phyloP scores from a whole-genome alignment of 2,113 vertebrate species.

The Orientallactaga bullata region DNA sequence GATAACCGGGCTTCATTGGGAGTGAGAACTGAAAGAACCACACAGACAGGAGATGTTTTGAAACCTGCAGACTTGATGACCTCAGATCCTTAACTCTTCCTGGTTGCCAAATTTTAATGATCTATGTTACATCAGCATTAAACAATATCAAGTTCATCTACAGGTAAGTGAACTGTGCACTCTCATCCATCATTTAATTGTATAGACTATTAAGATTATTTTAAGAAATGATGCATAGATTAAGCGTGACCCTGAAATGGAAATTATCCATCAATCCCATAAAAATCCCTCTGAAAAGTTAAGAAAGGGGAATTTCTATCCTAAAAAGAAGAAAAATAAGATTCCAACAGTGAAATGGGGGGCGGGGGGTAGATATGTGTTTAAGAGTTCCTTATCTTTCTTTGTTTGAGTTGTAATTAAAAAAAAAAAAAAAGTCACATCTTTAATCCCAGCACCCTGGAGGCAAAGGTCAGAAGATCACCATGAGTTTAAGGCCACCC shows the following conservation, averaged over 20 bases:
- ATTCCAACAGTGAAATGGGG: background rate
- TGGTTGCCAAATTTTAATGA: conserved; percentile 45
- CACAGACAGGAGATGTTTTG: background rate
- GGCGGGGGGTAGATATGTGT: background rate
- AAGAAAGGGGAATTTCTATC: background rate
- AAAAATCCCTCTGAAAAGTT: background rate
- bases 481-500: no score
- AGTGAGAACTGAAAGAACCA: background rate
- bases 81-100: background rate
- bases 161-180: background rate
- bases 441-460: no score
- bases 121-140: conserved; percentile 8
- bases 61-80: conserved; percentile 1
- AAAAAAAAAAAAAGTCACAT: background rate
- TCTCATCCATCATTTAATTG: background rate
- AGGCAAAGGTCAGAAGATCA: no score
- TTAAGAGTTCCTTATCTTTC: background rate
- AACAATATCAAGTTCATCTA: conserved; percentile 20
- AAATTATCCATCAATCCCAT: background rate
- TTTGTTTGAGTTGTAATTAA: background rate
- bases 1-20: background rate
- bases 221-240: background rate
- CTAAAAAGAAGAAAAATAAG: background rate
- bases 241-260: background rate
- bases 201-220: background rate